Conservation (phyloP, 2,797 vertebrate genomes). For the Ambastaia sidthimunki region DNA sequence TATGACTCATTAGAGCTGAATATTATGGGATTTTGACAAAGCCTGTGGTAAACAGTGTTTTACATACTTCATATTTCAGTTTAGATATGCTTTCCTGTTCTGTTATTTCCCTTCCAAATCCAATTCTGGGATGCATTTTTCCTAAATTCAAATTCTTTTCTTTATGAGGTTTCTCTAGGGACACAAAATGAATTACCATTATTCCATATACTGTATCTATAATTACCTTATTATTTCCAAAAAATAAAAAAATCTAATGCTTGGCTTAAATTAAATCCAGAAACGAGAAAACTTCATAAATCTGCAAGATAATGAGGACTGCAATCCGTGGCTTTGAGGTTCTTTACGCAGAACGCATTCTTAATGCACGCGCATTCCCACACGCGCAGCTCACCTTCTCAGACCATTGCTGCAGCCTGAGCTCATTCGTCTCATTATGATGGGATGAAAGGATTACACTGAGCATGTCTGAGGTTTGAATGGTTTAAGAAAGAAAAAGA, state of each 20-base stretch:
- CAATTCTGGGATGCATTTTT: constrained; percentile 7
- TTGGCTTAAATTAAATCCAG: constrained; percentile 77
- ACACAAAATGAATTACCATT: constrained; percentile 87
- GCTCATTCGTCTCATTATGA: constrained; percentile 52
- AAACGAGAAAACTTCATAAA: constrained; percentile 75
- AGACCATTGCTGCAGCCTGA: constrained; percentile 24
- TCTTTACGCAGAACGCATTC: no score
- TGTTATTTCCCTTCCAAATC: constrained; percentile 12
- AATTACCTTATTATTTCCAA: constrained; percentile 82
- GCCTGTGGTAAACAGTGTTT: constrained; percentile 1
- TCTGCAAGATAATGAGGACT: constrained; percentile 80
- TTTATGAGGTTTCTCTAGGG: constrained; percentile 65
- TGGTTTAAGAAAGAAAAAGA: constrained; percentile 51
- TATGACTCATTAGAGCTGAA: constrained; percentile 20
- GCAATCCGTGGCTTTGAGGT: constrained; percentile 63
- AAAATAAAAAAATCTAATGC: constrained; percentile 72
- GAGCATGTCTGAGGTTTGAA: constrained; percentile 60
- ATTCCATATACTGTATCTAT: constrained; percentile 71
- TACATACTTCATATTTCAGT: not conserved
- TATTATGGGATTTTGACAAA: constrained; percentile 20
- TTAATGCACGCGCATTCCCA: constrained; percentile 1
- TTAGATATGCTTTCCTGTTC: constrained; percentile 19
- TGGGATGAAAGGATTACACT: constrained; percentile 57
- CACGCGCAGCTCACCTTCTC: not conserved
- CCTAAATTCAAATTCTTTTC: constrained; percentile 38